Base-by-base conservation (phyloP, 2,888 invertebrate species). In the Acleris laterana region DNA sequence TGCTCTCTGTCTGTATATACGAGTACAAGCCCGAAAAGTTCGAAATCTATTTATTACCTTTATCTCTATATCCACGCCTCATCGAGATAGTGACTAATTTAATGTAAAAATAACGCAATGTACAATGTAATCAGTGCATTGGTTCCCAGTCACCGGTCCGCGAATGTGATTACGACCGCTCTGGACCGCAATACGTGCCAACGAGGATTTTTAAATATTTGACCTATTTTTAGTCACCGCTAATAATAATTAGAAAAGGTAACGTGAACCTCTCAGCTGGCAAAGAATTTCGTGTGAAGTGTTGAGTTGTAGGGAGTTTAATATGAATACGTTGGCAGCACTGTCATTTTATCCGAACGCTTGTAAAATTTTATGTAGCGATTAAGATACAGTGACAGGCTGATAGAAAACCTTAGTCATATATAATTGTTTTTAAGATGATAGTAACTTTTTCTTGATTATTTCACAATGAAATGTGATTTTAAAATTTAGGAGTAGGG, bases 191-290 rank as follows among this genome's bases (percentile, higher is more conserved):
- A 84, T 82, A 77, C 85, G 87, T 85, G 89, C 88, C 89, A 89
- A 84, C 84, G 77, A 76, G 80, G 83, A 86, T 87, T 90, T 90
- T 90, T 89, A 89, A 89, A 91, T 89, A 87, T 92, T 86, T 89
- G 85, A 85, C 87, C 89, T 93, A 93, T 92, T 91, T 92, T 88
- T 93, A 91, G 90, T 79, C 80, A 77, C 76, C 74, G 86, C 92
- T 92, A 91, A 89, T 90, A 91, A 92, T 93, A 93, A 90, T 90
- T 85, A 86, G 82, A 81, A 90, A 90, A 90, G 88, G 89, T 92
- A 93, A 91, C 88, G 88, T 89, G 91, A 91, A 88, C 89, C 90
- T 85, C 83, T 85, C 85, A 84, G 80, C 84, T 84, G 82, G 80
- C 77, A 77, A 79, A 81, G 77, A 79, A 83, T 82, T 80, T 77